Conservation (phyloP, 2,797 vertebrate genomes). For the Anas flavirostris region DNA sequence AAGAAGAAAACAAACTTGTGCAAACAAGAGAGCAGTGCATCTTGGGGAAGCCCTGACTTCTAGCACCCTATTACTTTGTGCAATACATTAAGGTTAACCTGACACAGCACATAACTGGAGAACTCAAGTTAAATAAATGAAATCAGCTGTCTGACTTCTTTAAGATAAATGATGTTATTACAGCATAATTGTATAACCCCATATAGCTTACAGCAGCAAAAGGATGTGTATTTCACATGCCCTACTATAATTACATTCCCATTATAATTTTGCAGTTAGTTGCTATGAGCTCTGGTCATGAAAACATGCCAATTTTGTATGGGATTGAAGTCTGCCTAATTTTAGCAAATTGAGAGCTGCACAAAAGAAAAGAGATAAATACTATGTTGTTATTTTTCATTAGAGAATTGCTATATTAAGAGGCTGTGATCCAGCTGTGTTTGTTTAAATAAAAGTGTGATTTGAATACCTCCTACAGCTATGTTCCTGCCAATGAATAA, state of each 20-base stretch:
- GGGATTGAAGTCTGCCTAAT: constrained; percentile 85
- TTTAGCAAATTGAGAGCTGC: constrained; percentile 86
- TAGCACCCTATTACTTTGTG: constrained; percentile 43
- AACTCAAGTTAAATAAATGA: constrained; percentile 78
- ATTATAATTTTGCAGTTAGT: constrained; percentile 87
- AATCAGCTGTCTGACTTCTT: constrained; percentile 79
- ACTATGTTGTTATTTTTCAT: constrained; percentile 87
- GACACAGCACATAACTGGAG: constrained; percentile 68
- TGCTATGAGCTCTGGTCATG: constrained; percentile 84
- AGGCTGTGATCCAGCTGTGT: constrained; percentile 87
- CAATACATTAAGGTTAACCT: constrained; percentile 67
- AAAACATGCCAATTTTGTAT: constrained; percentile 84
- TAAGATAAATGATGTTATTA: constrained; percentile 81
- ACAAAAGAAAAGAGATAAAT: constrained; percentile 87
- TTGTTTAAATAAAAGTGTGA: constrained; percentile 90
- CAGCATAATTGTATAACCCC: constrained; percentile 79
- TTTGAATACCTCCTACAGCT: constrained; percentile 88
- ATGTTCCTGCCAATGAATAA: constrained; percentile 86
- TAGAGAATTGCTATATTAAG: constrained; percentile 87
- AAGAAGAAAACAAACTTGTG: not conserved
- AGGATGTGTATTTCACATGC: constrained; percentile 82
- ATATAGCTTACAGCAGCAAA: constrained; percentile 80
- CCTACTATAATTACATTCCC: constrained; percentile 81
- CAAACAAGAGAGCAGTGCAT: not conserved
- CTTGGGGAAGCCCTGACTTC: constrained; percentile 4